Base-by-base conservation (phyloP, 2,113 vertebrate genomes). In the Gymnorhina tibicen region DNA sequence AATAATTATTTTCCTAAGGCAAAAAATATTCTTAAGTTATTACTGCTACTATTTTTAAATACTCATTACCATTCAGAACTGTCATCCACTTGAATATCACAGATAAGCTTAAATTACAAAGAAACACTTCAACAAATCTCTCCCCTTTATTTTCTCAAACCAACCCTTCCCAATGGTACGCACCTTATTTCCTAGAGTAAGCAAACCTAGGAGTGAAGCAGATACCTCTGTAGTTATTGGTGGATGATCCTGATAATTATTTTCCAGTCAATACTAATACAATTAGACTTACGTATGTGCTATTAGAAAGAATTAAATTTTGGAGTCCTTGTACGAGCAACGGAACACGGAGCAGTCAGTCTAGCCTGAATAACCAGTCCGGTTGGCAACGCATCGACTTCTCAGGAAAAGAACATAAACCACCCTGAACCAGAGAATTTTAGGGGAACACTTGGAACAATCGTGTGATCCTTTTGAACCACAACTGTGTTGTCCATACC, bases 371-470 rank as follows among this genome's bases (percentile, higher is more conserved):
- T 50, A 63, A 75, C 32, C 39, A 81, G 46, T 24, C n/a, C 0
- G 0, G n/a, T 0, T 30, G 32, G 67, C 27, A 85, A 75, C 2
- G 10, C 5, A 15, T 2, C 0, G 0, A 19, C 44, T 47, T n/a
- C 46, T 74, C 50, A 53, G 19, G 21, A 52, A 91, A 94, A 91
- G n/a, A 35, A 80, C 21, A 30, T 19, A 49, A 85, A 46, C 11
- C 39, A 58, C 21, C 18, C 5, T 3, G 2, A 85, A 59, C 0
- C 2, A 62, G 33, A 66, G 32, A 32, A n/a, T 72, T 87, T 85
- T 28, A 83, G 49, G 32, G 49, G 19, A 85, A 69, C 30, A 13
- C 22, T 5, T 44, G 17, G 53, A 74, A 87, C n/a, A 83, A 33
- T 18, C 1, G 12, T 28, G 5, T 35, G 33, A 64, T 47, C 32